These are phyloP conservation scores for Thamnophis sirtalis DNA, from an alignment of 2,113 vertebrate species.

Conservation along the genomic window DNA sequence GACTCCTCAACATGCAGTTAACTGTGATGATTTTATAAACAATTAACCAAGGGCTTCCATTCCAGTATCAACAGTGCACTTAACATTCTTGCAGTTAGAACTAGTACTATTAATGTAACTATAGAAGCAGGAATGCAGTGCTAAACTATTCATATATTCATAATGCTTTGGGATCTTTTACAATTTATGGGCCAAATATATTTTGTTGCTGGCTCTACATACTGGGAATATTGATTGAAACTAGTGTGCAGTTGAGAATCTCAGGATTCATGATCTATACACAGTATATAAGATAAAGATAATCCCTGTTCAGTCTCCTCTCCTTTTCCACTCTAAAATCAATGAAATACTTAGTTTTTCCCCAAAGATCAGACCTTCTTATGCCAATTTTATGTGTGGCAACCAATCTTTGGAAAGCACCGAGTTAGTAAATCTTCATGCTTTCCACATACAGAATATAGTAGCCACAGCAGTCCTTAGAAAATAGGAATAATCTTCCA, in stretches of 20 bases:
- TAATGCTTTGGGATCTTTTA: conserved; percentile 38
- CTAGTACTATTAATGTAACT: conserved; percentile 38
- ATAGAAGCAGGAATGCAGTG: conserved; percentile 51
- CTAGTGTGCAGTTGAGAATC: conserved; percentile 26
- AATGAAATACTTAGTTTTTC: not conserved
- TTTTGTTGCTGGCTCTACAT: conserved; percentile 35
- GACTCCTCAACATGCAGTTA: conserved; percentile 59
- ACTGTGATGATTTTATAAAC: conserved; percentile 72
- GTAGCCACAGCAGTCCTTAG: conserved; percentile 2
- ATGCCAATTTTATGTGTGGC: not conserved
- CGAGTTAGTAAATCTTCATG: not conserved
- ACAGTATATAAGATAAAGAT: not conserved
- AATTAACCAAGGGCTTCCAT: conserved; percentile 66
- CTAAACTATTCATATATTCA: conserved; percentile 44
- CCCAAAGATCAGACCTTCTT: not conserved
- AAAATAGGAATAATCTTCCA: conserved; percentile 5
- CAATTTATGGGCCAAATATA: conserved; percentile 29
- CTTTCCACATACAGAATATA: conserved; percentile 23
- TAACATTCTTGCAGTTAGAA: conserved; percentile 42
- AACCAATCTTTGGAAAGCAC: not conserved
- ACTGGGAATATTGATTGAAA: conserved; percentile 31
- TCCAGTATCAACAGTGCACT: conserved; percentile 7
- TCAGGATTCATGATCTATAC: conserved; percentile 14
- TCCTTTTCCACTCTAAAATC: not conserved
- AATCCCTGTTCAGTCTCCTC: not conserved